These are phyloP conservation scores for Mirza zaza DNA, from an alignment of 2,113 vertebrate species.

Conservation along the genomic window DNA sequence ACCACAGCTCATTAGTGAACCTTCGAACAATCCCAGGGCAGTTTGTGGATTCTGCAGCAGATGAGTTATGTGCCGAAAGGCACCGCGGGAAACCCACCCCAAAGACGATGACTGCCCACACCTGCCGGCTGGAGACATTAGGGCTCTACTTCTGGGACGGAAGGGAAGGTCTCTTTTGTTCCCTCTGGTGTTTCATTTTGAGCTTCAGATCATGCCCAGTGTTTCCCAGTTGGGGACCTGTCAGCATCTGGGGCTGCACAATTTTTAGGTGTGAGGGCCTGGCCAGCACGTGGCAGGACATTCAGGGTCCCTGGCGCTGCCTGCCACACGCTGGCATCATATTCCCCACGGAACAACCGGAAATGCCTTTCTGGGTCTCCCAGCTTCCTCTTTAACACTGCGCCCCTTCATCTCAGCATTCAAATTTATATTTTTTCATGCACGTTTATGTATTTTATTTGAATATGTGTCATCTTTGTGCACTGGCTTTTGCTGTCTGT, in stretches of 20 bases:
- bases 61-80: neutral
- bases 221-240: rapidly evolving
- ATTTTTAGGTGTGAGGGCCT: rapidly evolving
- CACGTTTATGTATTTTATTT: neutral
- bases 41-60: constrained; percentile 6
- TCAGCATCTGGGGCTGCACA: rapidly evolving
- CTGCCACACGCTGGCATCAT: rapidly evolving
- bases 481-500: neutral
- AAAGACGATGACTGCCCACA: neutral
- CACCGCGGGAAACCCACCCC: neutral
- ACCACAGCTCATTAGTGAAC: constrained; percentile 32
- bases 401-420: no score
- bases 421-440: neutral
- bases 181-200: neutral
- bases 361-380: rapidly evolving
- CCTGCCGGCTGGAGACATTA: rapidly evolving
- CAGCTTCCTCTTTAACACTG: neutral
- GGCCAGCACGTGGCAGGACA: rapidly evolving
- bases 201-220: neutral
- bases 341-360: rapidly evolving
- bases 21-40: neutral
- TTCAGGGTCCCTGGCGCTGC: neutral
- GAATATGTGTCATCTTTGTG: neutral
- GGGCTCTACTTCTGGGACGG: neutral
- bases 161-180: neutral